Evolutionary conservation across 2,113 vertebrate genomes (phyloP).

Genomic region (Sinosuthora webbiana): DNA sequence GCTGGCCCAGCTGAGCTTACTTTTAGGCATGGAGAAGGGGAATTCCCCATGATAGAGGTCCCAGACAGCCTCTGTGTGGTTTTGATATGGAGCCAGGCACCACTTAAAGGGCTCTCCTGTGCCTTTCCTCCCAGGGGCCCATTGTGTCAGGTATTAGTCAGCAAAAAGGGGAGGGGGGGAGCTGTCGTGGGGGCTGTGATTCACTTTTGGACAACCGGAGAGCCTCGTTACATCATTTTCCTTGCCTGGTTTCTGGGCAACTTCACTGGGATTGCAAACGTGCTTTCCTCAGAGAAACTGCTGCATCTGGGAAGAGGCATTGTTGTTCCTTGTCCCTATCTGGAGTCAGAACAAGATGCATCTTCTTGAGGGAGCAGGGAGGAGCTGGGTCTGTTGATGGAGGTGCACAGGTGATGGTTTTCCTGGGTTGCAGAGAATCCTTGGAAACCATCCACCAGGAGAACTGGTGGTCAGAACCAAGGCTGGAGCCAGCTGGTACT

Average conservation of each 20-base stretch:
- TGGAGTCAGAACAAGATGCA: background rate
- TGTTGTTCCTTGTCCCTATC: background rate
- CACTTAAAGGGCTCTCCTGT: conserved; percentile 67
- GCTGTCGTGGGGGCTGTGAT: background rate
- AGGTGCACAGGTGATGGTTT: background rate
- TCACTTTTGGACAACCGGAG: conserved; percentile 10
- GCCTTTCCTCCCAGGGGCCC: background rate
- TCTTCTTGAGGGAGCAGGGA: rapidly evolving
- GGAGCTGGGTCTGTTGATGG: background rate
- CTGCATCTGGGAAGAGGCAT: background rate
- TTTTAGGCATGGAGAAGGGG: conserved; percentile 76
- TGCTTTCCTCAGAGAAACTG: background rate
- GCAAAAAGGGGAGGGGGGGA: background rate
- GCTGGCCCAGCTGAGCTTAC: conserved; percentile 59
- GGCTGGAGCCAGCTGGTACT: background rate
- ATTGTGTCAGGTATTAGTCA: conserved; percentile 21
- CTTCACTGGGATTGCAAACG: background rate
- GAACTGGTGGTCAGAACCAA: background rate
- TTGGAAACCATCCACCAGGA: background rate
- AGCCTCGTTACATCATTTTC: background rate
- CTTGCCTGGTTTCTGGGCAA: background rate
- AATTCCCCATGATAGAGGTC: conserved; percentile 75
- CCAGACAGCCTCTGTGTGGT: conserved; percentile 64
- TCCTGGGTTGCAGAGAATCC: background rate
- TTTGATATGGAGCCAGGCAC: conserved; percentile 66